Evolutionary conservation across 2,797 vertebrate species (phyloP), one percentile per base, ranked within the genome.

Genomic region (Crenuchus spilurus): DNA sequence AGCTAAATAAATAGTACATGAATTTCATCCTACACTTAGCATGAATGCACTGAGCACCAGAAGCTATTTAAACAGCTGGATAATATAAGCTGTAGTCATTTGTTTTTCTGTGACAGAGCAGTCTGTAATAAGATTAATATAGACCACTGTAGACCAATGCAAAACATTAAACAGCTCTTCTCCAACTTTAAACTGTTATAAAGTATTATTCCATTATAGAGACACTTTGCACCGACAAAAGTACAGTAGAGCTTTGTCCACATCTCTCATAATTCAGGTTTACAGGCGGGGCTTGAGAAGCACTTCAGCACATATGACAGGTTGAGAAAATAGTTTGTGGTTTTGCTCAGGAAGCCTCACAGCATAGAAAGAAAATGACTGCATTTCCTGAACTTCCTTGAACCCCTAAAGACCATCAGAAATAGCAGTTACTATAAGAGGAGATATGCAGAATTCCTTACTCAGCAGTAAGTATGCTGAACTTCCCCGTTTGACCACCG

Each of bases 261-360:
- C 49, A 64, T 11, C 74, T 48, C 30, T 70, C 51, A 65, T 76
- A 70, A 76, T 58, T 70, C 31, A 49, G 60, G 68, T 65, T 54
- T 58, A n/a, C 10, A 62, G 30, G 72, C 44, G 22, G 46, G 31
- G 52, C 55, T 63, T 70, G 46, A 44, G 46, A 51, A 67, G 72
- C 24, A 55, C 63, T 60, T 51, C 52, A 42, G 69, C 74, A 76
- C 51, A 80, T 68, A 61, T 46, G 66, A 70, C 66, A 80, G 63
- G 77, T 80, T 76, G 51, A 81, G 62, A 85, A 81, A 84, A 84
- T 82, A 78, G 75, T 68, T 77, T 86, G 85, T 77, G 83, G 82
- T 83, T 79, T 41, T 72, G 67, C 72, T 66, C 80, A 82, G 83
- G 83, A 86, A 84, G 82, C 66, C 48, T 74, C 81, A 64, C 28